phyloP scores from a whole-genome alignment of 2,113 vertebrate species.

The Pan troglodytes region NHGRI_mPanTro3-v2.1_pri NC_072403.2:62637501-62638000 shows the following conservation, averaged over 20 bases:
- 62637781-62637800: background rate
- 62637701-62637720: background rate
- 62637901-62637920: background rate
- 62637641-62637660: background rate
- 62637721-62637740: background rate
- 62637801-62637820: background rate
- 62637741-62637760: background rate
- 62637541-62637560: background rate
- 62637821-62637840: background rate
- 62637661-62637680: background rate
- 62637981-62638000: constrained; percentile 23
- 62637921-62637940: background rate
- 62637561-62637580: background rate
- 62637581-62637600: background rate
- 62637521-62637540: background rate
- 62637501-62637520: background rate
- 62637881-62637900: background rate
- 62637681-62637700: background rate
- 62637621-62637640: background rate
- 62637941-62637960: background rate
- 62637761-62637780: background rate
- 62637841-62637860: background rate
- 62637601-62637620: background rate
- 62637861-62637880: background rate
- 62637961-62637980: background rate